Percentiles rank a stretch among this genome's conserved stretches.
Evolutionary conservation across 2,113 vertebrate species (phyloP).

Genomic region (Oryzias celebensis): DNA sequence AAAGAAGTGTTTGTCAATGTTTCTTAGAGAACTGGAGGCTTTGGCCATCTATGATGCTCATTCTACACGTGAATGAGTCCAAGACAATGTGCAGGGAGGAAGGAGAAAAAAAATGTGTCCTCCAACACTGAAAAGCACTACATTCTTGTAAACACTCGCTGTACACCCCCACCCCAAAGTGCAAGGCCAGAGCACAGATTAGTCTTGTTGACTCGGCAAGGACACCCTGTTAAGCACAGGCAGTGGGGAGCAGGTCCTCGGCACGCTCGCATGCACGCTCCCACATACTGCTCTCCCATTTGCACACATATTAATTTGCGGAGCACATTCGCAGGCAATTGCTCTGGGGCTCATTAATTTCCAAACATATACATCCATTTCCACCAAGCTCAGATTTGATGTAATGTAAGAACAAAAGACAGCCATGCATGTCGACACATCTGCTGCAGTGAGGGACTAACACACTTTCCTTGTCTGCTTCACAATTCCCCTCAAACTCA

Average conservation of each 20-base stretch:
- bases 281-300: slow-evolving; percentile 14
- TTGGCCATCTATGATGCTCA: slow-evolving; percentile 35
- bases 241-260: slow-evolving; percentile 51
- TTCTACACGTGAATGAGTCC: slow-evolving; percentile 18
- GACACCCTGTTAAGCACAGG: slow-evolving; percentile 74
- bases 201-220: slow-evolving; percentile 80
- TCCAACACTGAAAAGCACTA: slow-evolving; percentile 48
- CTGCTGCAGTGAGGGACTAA: slow-evolving; percentile 34
- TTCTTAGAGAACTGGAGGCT: slow-evolving; percentile 46
- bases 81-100: background rate
- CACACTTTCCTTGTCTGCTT: slow-evolving; percentile 52
- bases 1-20: slow-evolving; percentile 1
- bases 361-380: slow-evolving; percentile 62
- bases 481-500: slow-evolving; percentile 25
- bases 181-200: slow-evolving; percentile 75
- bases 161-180: slow-evolving; percentile 26
- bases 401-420: slow-evolving; percentile 41
- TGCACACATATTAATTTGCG: slow-evolving; percentile 44
- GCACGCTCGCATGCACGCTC: slow-evolving; percentile 29
- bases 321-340: slow-evolving; percentile 42
- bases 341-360: slow-evolving; percentile 67
- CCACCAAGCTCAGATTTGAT: slow-evolving; percentile 39
- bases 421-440: slow-evolving; percentile 36
- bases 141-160: slow-evolving; percentile 68
- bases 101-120: slow-evolving; percentile 39